These are phyloP conservation scores for Prosopocoilus inquinatus DNA, from an alignment of 2,888 invertebrate genomes.

Conservation along the genomic window DNA sequence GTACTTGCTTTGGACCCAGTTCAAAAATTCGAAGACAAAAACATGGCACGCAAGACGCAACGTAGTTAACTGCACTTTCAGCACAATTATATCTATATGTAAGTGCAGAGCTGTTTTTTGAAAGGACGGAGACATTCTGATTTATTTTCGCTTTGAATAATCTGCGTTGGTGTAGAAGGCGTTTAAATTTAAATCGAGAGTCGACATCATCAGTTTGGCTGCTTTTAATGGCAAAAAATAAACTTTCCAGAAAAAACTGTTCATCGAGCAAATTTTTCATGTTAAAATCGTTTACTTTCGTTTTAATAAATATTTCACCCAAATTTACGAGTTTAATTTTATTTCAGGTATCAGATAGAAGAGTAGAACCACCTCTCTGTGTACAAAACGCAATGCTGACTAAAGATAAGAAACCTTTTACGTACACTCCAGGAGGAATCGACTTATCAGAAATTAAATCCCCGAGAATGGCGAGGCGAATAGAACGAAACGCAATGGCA, in stretches of 20 bases:
- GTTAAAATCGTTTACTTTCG: too few relatives aligned
- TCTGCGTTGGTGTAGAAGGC: too few relatives aligned
- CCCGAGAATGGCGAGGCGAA: conserved; percentile 82
- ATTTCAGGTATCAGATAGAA: conserved; percentile 18
- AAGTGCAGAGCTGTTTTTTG: too few relatives aligned
- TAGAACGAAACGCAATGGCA: conserved; percentile 68
- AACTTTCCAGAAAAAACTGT: background rate
- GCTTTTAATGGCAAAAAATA: conserved; percentile 4
- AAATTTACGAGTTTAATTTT: background rate
- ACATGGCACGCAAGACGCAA: too few relatives aligned
- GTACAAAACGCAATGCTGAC: conserved; percentile 94
- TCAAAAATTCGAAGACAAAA: too few relatives aligned
- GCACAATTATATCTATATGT: too few relatives aligned
- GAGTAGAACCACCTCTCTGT: conserved; percentile 76
- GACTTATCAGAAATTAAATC: conserved; percentile 88
- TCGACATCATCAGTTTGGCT: too few relatives aligned
- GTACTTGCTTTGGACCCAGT: too few relatives aligned
- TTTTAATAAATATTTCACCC: background rate
- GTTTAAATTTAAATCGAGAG: too few relatives aligned
- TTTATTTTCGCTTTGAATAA: too few relatives aligned
- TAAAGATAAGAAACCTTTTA: conserved; percentile 94
- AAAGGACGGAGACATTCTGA: too few relatives aligned
- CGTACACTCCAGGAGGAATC: conserved; percentile 92
- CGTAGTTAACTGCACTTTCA: too few relatives aligned
- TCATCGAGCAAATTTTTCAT: background rate